A percentile compares a stretch with the other conserved stretches of the same genome.
phyloP scores from a whole-genome alignment of 2,113 vertebrate genomes.

The Xiphorhynchus elegans region DNA sequence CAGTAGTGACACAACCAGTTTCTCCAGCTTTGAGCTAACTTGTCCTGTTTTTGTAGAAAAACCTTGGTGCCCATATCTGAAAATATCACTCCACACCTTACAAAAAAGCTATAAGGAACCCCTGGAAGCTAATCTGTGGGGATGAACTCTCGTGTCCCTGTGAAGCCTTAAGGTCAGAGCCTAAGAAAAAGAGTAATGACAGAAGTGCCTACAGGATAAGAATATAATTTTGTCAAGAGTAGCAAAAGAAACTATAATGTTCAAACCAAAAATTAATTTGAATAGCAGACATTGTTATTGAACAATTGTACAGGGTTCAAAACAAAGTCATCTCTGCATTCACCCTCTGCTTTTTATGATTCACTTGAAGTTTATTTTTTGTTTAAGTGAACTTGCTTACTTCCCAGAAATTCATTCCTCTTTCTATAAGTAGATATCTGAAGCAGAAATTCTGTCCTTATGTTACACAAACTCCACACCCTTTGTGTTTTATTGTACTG shows the following conservation, averaged over 20 bases:
- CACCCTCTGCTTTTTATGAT: constrained; percentile 1
- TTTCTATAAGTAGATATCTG: constrained; percentile 60
- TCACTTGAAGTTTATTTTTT: constrained; percentile 49
- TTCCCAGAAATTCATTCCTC: constrained; percentile 67
- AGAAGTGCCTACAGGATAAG: neutral
- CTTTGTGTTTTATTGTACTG: constrained; percentile 25
- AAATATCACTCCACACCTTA: neutral
- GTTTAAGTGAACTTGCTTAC: constrained; percentile 57
- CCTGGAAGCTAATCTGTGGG: neutral
- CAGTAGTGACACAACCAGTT: neutral
- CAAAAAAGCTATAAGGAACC: neutral
- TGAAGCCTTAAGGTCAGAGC: neutral
- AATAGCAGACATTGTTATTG: constrained; percentile 7
- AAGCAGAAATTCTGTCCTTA: constrained; percentile 43
- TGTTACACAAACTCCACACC: constrained; percentile 48
- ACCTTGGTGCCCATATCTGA: neutral
- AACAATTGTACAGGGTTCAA: neutral
- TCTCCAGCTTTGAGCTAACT: neutral
- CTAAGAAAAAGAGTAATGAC: neutral
- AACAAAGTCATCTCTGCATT: neutral
- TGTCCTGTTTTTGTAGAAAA: neutral
- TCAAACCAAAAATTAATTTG: neutral
- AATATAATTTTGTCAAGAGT: neutral
- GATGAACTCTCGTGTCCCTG: neutral
- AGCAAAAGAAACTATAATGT: neutral